Conservation (phyloP, 2,797 vertebrate genomes). For the Erethizon dorsatum region DNA sequence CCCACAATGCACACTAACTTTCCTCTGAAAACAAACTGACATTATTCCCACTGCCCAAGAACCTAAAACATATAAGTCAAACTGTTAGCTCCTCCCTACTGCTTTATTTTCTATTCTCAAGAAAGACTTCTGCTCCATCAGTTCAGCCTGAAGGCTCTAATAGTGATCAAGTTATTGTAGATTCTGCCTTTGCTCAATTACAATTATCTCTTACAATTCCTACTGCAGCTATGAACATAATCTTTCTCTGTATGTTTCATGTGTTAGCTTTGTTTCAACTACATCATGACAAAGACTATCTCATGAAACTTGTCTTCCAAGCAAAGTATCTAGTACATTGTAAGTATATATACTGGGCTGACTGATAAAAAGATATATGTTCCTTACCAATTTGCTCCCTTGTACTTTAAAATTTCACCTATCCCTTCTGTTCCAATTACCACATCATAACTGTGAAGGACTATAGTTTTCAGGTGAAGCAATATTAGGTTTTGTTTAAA, state of each 20-base stretch:
- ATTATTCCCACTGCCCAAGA: neutral
- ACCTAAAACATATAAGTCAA: neutral
- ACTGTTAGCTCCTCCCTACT: neutral
- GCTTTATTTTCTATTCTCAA: neutral
- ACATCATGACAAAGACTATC: neutral
- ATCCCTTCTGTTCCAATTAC: constrained; percentile 51
- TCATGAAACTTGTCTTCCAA: constrained; percentile 27
- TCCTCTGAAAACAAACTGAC: neutral
- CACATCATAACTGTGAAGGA: neutral
- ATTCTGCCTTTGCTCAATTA: constrained; percentile 13
- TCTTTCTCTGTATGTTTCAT: constrained; percentile 13
- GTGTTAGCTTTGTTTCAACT: constrained; percentile 10
- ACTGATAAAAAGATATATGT: neutral
- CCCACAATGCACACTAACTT: neutral
- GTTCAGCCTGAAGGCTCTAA: neutral
- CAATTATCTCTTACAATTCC: constrained; percentile 29
- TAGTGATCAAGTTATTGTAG: neutral
- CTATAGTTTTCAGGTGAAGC: neutral
- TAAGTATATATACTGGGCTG: neutral
- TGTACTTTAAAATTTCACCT: neutral
- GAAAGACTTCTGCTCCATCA: constrained; percentile 44
- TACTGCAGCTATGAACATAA: neutral
- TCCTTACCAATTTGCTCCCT: neutral
- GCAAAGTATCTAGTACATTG: neutral
- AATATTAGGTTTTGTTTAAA: constrained; percentile 25